Base-by-base conservation (phyloP, 2,888 invertebrate species). In the Drosophila quinaria region DNA sequence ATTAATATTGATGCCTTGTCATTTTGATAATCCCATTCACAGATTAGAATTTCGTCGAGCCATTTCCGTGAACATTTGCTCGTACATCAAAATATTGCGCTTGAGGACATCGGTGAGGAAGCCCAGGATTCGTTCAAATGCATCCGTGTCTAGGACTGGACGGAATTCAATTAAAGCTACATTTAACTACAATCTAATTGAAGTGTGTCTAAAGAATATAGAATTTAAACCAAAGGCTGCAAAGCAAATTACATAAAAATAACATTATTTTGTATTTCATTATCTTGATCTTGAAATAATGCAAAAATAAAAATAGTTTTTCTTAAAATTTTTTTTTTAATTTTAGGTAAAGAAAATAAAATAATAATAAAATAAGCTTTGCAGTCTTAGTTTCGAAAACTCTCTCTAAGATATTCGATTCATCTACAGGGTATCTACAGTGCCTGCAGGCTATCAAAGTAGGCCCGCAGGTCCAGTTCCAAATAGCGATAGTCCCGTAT, bases 51-150 rank as follows among this genome's bases (percentile, higher is more conserved):
- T 78, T 47, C 87, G 86, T 49, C 84, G 78, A 13, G 92, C 89
- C 81, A 91, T 76, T 65, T 91, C 87, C 44, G 81, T 79, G 55
- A 91, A 82, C 73, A 89, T 82, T 60, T 91, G 90, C 81, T 98
- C 98, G 93, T 99, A 99, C 93, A 97, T 96, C 93, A 97, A 96
- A 90, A 98, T 98, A 94, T 98, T 98, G 90, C 98, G 96, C 94
- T 98, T 98, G 97, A 99, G 97, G 62, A 99, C 95, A 93, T 99
- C 97, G 97, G 98, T 98, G 93, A 99, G 98, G 60, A 98, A 98
- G 60, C 99, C 99, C 89, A 99, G 95, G 78, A 99, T 95, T 59
- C 99, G 96, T 93, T 99, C 98, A 93, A 99, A 99, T 67, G 99
- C 98, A 90, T 97, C 97, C 90, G 98, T 98, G 93, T 98, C 98